Evolutionary conservation across 2,797 vertebrate species (phyloP), one percentile per base, ranked within the genome.

Genomic region (Chrysocyon brachyurus): DNA sequence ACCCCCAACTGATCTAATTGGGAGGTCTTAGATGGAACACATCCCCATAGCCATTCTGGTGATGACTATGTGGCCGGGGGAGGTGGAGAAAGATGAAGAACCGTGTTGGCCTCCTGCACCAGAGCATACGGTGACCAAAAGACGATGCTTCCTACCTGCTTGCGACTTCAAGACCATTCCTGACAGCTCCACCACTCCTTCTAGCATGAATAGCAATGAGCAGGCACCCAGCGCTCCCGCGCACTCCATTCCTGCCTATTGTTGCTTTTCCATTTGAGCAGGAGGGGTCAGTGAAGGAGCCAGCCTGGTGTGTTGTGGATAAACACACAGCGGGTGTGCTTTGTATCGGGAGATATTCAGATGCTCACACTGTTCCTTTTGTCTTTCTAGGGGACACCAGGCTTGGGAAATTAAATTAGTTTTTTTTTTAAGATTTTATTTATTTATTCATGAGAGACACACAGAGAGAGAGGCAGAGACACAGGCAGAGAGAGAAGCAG

Each of bases 211-310:
- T 72, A 17, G 33, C n/a, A 16, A 7, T 2, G 36, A 56, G 59
- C 12, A 8, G 66, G 54, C 33, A n/a, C 4, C 40, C 12, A 7
- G 0, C 2, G 3, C 6, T 7, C 40, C 36, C n/a, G 21, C 0
- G 2, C 1, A 2, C 63, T 33, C 64, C 9, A 16, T 15, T 77
- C 59, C 40, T 46, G n/a, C 59, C 16, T 28, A 33, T 19, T 61
- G 40, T 36, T 64, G 31, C 16, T 73, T 49, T 46, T 46, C 24
- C 8, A 1, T 54, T 49, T 46, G 33, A 68, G 79, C 73, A 77
- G n/a, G 36, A 54, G 12, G n/a, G 59, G 33, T 77, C 84, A 31
- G 63, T 3, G 19, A 56, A 46, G 2, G 9, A 84, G 21, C 63
- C 56, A 24, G 72, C 9, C 9, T 14, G 52, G 28, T 49, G 57